Conservation (phyloP, 1,140 invertebrate genomes). For the Rhopalosiphum padi region DNA sequence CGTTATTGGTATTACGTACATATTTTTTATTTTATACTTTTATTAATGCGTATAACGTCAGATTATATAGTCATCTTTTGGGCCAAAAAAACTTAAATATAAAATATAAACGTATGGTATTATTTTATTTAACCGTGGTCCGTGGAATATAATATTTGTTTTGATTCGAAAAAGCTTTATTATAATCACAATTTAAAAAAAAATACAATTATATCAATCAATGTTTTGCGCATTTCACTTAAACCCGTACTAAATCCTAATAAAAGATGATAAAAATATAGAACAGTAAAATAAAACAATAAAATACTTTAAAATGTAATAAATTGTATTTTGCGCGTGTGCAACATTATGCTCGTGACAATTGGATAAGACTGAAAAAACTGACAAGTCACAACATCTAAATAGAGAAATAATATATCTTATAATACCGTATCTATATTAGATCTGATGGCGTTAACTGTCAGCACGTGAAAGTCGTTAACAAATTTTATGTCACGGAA, state of each 20-base stretch:
- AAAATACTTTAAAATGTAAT: background rate
- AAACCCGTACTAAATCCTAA: background rate
- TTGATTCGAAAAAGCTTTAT: background rate
- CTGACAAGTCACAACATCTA: background rate
- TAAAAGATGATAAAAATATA: background rate
- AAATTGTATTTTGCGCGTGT: no score
- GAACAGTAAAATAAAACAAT: background rate
- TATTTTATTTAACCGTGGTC: no score
- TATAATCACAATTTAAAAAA: background rate
- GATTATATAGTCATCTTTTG: background rate
- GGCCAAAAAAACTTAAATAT: background rate
- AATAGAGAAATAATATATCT: background rate
- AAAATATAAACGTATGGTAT: background rate
- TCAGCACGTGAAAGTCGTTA: background rate
- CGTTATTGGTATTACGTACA: no score
- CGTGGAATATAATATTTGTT: no score
- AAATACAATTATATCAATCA: background rate
- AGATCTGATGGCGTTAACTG: no score
- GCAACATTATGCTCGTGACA: background rate
- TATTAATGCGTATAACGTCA: background rate
- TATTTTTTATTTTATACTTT: no score
- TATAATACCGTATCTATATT: background rate
- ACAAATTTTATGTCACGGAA: background rate
- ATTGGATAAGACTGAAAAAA: background rate
- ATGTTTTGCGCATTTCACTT: background rate